phyloP scores from a whole-genome alignment of 2,888 invertebrate genomes.

The Phrixothrix hirtus region DNA sequence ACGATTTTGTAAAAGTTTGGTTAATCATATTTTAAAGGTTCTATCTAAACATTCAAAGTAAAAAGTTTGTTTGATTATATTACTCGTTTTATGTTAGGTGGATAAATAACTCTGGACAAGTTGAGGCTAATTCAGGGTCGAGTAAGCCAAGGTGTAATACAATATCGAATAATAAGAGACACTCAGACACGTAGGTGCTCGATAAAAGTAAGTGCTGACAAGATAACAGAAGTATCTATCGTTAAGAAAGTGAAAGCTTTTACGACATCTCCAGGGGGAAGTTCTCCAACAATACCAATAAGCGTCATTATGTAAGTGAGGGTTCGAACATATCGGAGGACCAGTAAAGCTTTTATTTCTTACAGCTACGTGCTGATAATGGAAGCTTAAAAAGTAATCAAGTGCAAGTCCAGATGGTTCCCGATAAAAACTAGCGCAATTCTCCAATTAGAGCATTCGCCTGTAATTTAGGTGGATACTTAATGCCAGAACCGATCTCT shows the following conservation, averaged over 20 bases:
- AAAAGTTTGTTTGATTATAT: too few species aligned
- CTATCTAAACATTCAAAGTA: too few species aligned
- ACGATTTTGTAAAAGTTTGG: too few species aligned
- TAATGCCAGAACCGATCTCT: neutral
- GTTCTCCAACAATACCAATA: slow-evolving; percentile 41
- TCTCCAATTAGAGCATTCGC: slow-evolving; percentile 18
- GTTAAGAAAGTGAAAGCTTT: slow-evolving; percentile 43
- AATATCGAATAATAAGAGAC: slow-evolving; percentile 13
- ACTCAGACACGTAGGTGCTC: slow-evolving; percentile 33
- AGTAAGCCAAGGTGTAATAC: slow-evolving; percentile 9
- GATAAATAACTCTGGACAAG: slow-evolving; percentile 4
- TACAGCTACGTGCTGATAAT: slow-evolving; percentile 28
- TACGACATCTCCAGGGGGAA: slow-evolving; percentile 36
- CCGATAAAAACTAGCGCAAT: slow-evolving; percentile 34
- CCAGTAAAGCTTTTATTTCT: slow-evolving; percentile 42
- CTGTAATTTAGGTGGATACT: neutral
- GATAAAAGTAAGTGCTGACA: slow-evolving; percentile 42
- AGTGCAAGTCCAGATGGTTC: slow-evolving; percentile 43
- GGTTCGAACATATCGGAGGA: slow-evolving; percentile 41
- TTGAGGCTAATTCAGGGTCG: slow-evolving; percentile 8
- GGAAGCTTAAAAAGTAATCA: slow-evolving; percentile 39
- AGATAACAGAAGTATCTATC: slow-evolving; percentile 39
- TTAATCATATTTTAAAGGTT: too few species aligned
- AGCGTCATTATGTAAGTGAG: slow-evolving; percentile 44
- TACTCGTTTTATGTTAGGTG: too few species aligned